Base-by-base conservation (phyloP, 2,113 vertebrate genomes). In the Nyctereutes procyonoides region DNA sequence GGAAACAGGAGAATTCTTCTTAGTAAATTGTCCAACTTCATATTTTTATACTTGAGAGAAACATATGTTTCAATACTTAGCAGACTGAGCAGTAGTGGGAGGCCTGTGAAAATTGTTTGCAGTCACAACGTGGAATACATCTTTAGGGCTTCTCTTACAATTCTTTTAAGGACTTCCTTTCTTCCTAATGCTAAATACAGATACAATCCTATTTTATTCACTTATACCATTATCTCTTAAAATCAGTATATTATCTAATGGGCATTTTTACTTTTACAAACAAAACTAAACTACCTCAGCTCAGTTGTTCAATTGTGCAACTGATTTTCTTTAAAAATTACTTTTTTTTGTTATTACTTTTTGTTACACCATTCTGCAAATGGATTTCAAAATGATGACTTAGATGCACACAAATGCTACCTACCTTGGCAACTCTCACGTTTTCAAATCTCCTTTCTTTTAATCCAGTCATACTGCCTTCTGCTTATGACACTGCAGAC, bases 61-160 rank as follows among this genome's bases (percentile, higher is more conserved):
- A 95, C 97, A 96, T 97, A 97, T 96, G 97, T 82, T 96, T 93
- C 71, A 77, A 58, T 94, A 55, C 71, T 94, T 97, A 90, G 80
- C 43, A 90, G 88, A 96, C 77, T 87, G 89, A 93, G 79, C 60
- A 95, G 77, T 62, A 76, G 96, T 96, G 83, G 96, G 95, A 97
- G 92, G 93, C 55, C 92, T 95, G 92, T 96, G 86, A 93, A 96
- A 94, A 90, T 71, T 93, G 69, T 94, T 90, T 93, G 63, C 58
- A 97, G 71, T 38, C 92, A 96, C 67, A 95, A 92, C 91, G 93
- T 77, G 6, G 79, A 93, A 76, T 67, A 90, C 38, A 94, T 87
- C 73, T 95, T 90, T 82, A 95, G 65, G 28, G 3, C 51, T 95
- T 94, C 84, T 97, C 56, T 81, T 62, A 87, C 83, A 95, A 92